Evolutionary conservation across 1,140 invertebrate genomes (phyloP).

Genomic region (Eriocheir sinensis): DNA sequence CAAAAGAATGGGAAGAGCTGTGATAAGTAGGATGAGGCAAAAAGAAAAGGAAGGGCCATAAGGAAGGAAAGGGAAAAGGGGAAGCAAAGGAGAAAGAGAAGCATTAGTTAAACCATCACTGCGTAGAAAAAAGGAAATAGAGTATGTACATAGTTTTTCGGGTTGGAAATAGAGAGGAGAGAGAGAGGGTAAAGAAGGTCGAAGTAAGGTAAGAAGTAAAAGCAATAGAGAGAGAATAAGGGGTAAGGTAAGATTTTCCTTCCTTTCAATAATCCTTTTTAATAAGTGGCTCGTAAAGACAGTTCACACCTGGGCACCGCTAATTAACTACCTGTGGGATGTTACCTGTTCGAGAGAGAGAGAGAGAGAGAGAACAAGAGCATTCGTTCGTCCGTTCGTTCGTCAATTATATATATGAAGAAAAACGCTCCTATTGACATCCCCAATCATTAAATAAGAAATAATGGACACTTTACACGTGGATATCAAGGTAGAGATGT

Average conservation of each 20-base stretch:
- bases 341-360: slow-evolving; percentile 16
- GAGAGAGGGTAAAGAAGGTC: too few relatives aligned
- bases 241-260: too few relatives aligned
- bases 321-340: slow-evolving; percentile 13
- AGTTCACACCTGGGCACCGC: background rate
- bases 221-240: too few relatives aligned
- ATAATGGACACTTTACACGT: background rate
- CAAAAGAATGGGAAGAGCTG: background rate
- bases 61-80: background rate
- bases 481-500: background rate
- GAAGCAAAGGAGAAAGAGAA: background rate
- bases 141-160: too few relatives aligned
- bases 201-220: too few relatives aligned
- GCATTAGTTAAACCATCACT: background rate
- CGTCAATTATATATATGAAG: too few relatives aligned
- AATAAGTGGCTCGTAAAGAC: background rate
- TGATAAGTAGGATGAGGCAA: background rate
- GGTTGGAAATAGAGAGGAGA: too few relatives aligned
- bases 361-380: background rate
- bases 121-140: slow-evolving; percentile 1
- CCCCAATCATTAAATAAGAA: background rate
- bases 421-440: background rate
- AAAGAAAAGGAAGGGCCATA: background rate
- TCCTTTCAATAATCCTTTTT: background rate
- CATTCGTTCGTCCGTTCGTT: background rate